A percentile compares a stretch with the other conserved stretches of the same genome.
Conservation (phyloP, 2,888 invertebrate genomes). For the Hololepta plana region DNA sequence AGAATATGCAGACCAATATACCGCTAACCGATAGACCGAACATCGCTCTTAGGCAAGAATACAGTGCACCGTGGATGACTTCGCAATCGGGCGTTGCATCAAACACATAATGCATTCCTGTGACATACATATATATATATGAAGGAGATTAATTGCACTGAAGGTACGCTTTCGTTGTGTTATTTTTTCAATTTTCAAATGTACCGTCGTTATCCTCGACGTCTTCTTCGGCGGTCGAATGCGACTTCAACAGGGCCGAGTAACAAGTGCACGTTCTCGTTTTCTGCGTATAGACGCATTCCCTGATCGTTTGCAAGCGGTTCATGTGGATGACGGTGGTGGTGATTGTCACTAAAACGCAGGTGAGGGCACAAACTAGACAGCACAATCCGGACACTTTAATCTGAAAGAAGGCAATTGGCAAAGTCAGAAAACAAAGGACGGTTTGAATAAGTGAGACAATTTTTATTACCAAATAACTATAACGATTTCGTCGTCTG, state of each 20-base stretch:
- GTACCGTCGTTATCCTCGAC: slow-evolving; percentile 3
- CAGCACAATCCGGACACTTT: slow-evolving; percentile 80
- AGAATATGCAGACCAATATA: slow-evolving; percentile 78
- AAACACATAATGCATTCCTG: slow-evolving; percentile 62
- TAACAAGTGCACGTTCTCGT: slow-evolving; percentile 66
- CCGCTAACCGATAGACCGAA: slow-evolving; percentile 85
- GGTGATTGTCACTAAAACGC: slow-evolving; percentile 75
- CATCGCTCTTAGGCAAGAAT: slow-evolving; percentile 73
- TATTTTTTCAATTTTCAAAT: too few species aligned
- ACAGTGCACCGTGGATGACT: slow-evolving; percentile 77
- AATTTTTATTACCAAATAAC: slow-evolving; percentile 80
- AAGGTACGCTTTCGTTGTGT: slow-evolving; percentile 1
- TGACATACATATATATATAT: slow-evolving; percentile 9
- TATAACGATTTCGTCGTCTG: slow-evolving; percentile 66
- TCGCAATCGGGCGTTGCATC: slow-evolving; percentile 76
- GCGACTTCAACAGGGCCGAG: slow-evolving; percentile 50
- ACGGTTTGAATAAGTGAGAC: too few species aligned
- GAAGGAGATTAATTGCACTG: neutral
- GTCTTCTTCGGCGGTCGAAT: slow-evolving; percentile 42
- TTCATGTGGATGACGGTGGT: slow-evolving; percentile 87
- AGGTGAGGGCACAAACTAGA: slow-evolving; percentile 68
- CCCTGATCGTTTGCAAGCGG: slow-evolving; percentile 66
- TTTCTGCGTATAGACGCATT: slow-evolving; percentile 70
- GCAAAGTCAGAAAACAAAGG: neutral
- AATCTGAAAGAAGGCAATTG: slow-evolving; percentile 53